Percentiles rank a stretch among this genome's conserved stretches.
phyloP scores from a whole-genome alignment of 2,113 vertebrate genomes.

The Meleagris gallopavo region DNA sequence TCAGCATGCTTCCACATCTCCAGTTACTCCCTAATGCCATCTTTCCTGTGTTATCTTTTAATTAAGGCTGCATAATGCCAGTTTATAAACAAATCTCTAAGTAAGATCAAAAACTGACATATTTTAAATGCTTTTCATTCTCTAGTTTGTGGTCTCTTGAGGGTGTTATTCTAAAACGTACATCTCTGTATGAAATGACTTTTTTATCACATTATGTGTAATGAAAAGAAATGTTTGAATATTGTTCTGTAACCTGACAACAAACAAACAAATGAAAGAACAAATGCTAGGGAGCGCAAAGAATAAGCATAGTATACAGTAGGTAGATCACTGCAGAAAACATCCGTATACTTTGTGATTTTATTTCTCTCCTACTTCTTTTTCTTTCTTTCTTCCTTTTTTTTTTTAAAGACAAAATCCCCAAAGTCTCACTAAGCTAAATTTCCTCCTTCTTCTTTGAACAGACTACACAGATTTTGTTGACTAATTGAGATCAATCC shows the following conservation, averaged over 20 bases:
- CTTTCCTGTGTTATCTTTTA: slow-evolving; percentile 76
- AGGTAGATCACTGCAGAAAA: slow-evolving; percentile 52
- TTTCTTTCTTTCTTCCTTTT: neutral
- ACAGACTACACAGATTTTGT: slow-evolving; percentile 86
- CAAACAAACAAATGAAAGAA: slow-evolving; percentile 77
- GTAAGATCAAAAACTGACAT: slow-evolving; percentile 79
- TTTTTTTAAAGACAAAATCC: slow-evolving; percentile 78
- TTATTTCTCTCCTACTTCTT: slow-evolving; percentile 51
- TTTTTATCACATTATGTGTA: slow-evolving; percentile 58
- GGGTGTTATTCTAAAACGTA: slow-evolving; percentile 72
- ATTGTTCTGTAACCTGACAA: slow-evolving; percentile 78
- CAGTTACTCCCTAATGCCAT: slow-evolving; percentile 58
- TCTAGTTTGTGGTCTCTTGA: slow-evolving; percentile 71
- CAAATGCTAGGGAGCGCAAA: slow-evolving; percentile 49
- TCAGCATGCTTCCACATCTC: slow-evolving; percentile 52
- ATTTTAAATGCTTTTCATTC: slow-evolving; percentile 75
- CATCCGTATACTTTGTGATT: slow-evolving; percentile 42
- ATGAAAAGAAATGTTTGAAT: slow-evolving; percentile 78
- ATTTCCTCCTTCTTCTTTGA: slow-evolving; percentile 84
- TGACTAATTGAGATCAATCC: slow-evolving; percentile 92
- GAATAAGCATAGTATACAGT: neutral
- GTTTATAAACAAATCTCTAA: slow-evolving; percentile 80
- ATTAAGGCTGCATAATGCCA: slow-evolving; percentile 78
- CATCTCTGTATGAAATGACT: slow-evolving; percentile 73
- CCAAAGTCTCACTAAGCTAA: slow-evolving; percentile 82